phyloP scores from a whole-genome alignment of 2,888 invertebrate species.

The Carterocephalus palaemon region DNA sequence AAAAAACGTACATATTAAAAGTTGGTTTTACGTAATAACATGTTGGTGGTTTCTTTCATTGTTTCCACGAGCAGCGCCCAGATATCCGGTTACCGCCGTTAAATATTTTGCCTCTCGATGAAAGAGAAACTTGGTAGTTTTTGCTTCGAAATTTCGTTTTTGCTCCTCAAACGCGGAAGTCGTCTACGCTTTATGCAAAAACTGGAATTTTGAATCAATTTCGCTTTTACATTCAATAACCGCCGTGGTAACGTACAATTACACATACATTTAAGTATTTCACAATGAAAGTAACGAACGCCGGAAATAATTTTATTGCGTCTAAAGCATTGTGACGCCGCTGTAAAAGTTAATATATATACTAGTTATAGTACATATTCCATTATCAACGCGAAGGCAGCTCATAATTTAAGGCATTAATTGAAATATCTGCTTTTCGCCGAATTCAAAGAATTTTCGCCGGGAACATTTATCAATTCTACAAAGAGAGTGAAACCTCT shows the following conservation, averaged over 20 bases:
- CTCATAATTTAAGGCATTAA: constrained; percentile 59
- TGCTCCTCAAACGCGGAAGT: constrained; percentile 72
- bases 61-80: constrained; percentile 71
- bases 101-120: constrained; percentile 75
- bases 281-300: constrained; percentile 44
- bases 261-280: constrained; percentile 52
- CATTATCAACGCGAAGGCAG: constrained; percentile 45
- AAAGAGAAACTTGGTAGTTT: constrained; percentile 76
- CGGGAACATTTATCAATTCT: constrained; percentile 77
- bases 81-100: constrained; percentile 78
- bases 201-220: constrained; percentile 65
- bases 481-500: constrained; percentile 78
- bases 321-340: constrained; percentile 32
- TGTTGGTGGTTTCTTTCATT: constrained; percentile 74
- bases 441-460: constrained; percentile 72
- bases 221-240: constrained; percentile 61
- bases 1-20: constrained; percentile 77
- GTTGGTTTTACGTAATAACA: constrained; percentile 78
- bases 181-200: constrained; percentile 71
- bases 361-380: constrained; percentile 42
- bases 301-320: constrained; percentile 44
- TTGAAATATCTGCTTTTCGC: constrained; percentile 46
- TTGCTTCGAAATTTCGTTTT: constrained; percentile 68
- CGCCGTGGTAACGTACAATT: constrained; percentile 68
- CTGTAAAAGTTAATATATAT: constrained; percentile 48